These are phyloP conservation scores for Cebus imitator DNA, from an alignment of 2,113 vertebrate species.

Conservation along the genomic window DNA sequence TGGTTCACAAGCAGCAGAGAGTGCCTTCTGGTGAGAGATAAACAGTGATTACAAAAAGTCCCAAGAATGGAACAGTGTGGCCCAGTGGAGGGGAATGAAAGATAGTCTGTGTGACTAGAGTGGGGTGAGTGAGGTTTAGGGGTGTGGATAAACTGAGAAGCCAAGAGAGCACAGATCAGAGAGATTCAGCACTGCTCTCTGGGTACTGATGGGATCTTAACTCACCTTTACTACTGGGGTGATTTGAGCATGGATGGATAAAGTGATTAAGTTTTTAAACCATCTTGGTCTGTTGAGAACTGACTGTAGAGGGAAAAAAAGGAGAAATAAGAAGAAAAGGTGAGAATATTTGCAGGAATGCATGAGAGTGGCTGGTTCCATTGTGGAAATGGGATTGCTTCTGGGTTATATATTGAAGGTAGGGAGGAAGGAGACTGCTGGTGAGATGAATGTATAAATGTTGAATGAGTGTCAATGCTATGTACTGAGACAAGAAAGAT, in stretches of 20 bases:
- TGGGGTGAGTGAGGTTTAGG: not conserved
- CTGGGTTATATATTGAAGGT: not conserved
- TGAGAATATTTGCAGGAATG: not conserved
- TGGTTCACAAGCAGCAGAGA: not conserved
- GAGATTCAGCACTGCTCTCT: not conserved
- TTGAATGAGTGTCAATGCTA: not conserved
- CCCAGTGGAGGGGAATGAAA: not conserved
- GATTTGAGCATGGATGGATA: not conserved
- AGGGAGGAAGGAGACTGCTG: not conserved
- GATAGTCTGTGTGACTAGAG: not conserved
- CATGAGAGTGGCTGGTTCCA: not conserved
- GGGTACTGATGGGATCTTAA: no score
- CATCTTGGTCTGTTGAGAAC: not conserved
- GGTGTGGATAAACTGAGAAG: fast-evolving
- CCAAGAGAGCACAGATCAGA: not conserved
- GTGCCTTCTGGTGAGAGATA: not conserved
- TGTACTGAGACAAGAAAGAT: not conserved
- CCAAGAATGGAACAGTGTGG: not conserved
- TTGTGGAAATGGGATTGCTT: not conserved
- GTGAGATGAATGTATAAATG: not conserved
- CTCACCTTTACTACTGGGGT: not conserved
- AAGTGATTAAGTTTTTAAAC: not conserved
- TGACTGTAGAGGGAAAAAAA: not conserved
- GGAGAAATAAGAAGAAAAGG: not conserved
- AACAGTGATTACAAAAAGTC: fast-evolving